Evolutionary conservation across 2,113 vertebrate genomes (phyloP).

Genomic region (Pseudonaja textilis): DNA sequence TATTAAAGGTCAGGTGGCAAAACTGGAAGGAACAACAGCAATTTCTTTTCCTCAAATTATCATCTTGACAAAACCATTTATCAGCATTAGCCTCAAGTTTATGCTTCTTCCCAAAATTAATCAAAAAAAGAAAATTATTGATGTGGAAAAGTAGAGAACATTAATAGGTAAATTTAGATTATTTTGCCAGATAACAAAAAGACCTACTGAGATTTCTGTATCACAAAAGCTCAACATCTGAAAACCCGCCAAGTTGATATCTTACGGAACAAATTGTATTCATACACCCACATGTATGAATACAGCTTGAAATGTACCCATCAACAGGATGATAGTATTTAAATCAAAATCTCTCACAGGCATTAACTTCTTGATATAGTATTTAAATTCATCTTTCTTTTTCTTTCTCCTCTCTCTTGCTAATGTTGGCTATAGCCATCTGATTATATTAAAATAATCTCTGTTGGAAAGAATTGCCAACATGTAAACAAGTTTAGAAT

Average conservation of each 20-base stretch:
- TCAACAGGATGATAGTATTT: constrained; percentile 39
- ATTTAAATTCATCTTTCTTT: constrained; percentile 43
- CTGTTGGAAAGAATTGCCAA: constrained; percentile 19
- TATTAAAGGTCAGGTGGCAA: background rate
- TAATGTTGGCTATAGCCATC: constrained; percentile 26
- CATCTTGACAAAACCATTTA: background rate
- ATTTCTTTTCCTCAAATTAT: background rate
- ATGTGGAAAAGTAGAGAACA: constrained; percentile 23
- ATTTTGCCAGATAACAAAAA: constrained; percentile 66
- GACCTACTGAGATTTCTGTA: constrained; percentile 64
- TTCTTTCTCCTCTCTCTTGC: background rate
- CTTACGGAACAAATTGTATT: constrained; percentile 25
- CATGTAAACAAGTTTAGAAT: background rate
- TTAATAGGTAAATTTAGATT: constrained; percentile 54
- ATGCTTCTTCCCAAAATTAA: background rate
- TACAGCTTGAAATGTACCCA: constrained; percentile 41
- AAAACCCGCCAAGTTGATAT: constrained; percentile 23
- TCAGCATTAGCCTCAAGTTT: background rate
- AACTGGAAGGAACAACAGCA: background rate
- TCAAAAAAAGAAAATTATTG: background rate
- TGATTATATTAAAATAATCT: constrained; percentile 35
- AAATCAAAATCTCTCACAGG: constrained; percentile 27
- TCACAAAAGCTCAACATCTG: background rate
- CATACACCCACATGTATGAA: constrained; percentile 12
- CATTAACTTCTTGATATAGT: background rate